Evolutionary conservation across 2,113 vertebrate genomes (phyloP).

Genomic region (Gopherus evgoodei): DNA sequence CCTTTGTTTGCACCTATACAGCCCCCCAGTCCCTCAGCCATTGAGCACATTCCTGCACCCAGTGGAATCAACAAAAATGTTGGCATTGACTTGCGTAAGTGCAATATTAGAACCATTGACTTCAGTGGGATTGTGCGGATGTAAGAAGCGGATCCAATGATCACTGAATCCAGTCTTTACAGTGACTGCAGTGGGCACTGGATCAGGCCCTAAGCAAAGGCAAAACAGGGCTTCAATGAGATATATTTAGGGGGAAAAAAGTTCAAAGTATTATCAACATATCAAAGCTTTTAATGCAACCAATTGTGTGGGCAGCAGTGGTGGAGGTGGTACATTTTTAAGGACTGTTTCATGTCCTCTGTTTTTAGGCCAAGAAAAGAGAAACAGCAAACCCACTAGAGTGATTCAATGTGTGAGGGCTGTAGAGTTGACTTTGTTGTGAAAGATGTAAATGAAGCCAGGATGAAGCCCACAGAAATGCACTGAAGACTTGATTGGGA

Average conservation of each 20-base stretch:
- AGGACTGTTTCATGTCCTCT: constrained; percentile 53
- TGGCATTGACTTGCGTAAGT: background rate
- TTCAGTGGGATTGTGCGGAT: rapidly evolving
- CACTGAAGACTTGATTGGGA: background rate
- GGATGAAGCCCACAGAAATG: background rate
- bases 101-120: background rate
- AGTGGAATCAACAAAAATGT: background rate
- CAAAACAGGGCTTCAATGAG: background rate
- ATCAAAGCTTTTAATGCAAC: background rate
- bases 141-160: no score
- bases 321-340: background rate
- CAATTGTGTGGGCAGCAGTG: background rate
- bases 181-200: background rate
- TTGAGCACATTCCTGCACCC: background rate
- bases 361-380: constrained; percentile 44
- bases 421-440: constrained; percentile 9
- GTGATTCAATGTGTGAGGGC: constrained; percentile 17
- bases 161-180: background rate
- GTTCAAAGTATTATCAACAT: background rate
- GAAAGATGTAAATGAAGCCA: constrained; percentile 45
- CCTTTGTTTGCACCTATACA: rapidly evolving
- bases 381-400: constrained; percentile 50
- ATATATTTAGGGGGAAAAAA: background rate
- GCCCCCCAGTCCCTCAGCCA: background rate
- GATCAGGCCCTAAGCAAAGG: background rate